Percentiles rank a stretch among this genome's conserved stretches.
phyloP scores from a whole-genome alignment of 2,113 vertebrate genomes.

The Thermophis baileyi region DNA sequence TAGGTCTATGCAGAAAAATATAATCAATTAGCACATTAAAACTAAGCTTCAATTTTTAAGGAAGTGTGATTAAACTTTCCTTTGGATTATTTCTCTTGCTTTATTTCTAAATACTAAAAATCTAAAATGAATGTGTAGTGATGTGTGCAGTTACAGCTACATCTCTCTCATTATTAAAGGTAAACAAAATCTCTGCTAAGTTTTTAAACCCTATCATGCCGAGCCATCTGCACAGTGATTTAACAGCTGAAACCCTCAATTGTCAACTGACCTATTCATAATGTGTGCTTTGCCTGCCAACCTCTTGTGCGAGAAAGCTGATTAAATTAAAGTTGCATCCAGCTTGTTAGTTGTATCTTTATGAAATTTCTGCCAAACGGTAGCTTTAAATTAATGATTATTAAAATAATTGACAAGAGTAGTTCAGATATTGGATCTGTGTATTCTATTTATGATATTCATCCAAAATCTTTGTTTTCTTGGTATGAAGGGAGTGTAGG shows the following conservation, averaged over 20 bases:
- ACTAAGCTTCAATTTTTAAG: not conserved
- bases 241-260: conserved; percentile 9
- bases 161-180: conserved; percentile 15
- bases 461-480: not conserved
- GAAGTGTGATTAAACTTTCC: conserved; percentile 1
- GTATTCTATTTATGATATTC: not conserved
- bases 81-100: not conserved
- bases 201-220: conserved; percentile 22
- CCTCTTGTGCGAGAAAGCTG: not conserved
- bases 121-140: not conserved
- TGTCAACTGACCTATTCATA: conserved; percentile 12
- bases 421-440: not conserved
- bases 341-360: not conserved
- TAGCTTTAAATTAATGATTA: not conserved
- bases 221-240: conserved; percentile 23
- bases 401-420: not conserved
- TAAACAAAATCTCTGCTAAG: not conserved
- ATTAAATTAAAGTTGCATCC: not conserved
- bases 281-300: conserved; percentile 1
- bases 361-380: not conserved
- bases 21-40: not conserved
- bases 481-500: not conserved
- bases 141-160: not conserved
- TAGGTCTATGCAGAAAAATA: not conserved
- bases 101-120: not conserved